phyloP scores from a whole-genome alignment of 1,140 invertebrate species.

The Lethrus apterus region DNA sequence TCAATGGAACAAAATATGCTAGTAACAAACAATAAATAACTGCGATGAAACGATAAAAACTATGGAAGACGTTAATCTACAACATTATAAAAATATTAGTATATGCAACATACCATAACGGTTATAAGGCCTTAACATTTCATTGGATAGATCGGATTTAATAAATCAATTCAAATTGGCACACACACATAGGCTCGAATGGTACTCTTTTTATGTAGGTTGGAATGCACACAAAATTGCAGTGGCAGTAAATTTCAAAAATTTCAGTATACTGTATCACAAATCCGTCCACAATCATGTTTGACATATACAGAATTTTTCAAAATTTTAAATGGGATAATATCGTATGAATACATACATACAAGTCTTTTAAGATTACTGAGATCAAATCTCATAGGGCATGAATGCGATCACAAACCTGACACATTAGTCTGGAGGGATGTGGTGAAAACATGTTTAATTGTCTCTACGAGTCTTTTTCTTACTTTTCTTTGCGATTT shows the following conservation, averaged over 20 bases:
- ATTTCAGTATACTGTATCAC: not conserved
- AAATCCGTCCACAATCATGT: too few species aligned
- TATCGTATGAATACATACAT: too few species aligned
- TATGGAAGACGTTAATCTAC: slow-evolving; percentile 28
- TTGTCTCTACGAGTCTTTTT: slow-evolving; percentile 38
- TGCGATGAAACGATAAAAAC: slow-evolving; percentile 15
- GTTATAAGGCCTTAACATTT: slow-evolving; percentile 26
- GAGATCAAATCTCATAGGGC: slow-evolving; percentile 23
- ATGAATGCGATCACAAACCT: slow-evolving; percentile 25
- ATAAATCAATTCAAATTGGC: slow-evolving; percentile 20
- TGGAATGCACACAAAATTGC: slow-evolving; percentile 20
- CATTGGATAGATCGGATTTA: slow-evolving; percentile 24
- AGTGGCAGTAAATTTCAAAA: slow-evolving; percentile 6
- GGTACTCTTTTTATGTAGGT: slow-evolving; percentile 1
- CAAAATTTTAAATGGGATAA: too few species aligned
- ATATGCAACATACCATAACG: slow-evolving; percentile 21
- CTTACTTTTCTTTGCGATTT: slow-evolving; percentile 37
- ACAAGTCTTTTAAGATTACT: slow-evolving; percentile 17
- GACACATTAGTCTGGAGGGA: slow-evolving; percentile 23
- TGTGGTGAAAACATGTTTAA: slow-evolving; percentile 20
- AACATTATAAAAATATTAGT: slow-evolving; percentile 24
- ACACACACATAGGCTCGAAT: slow-evolving; percentile 17
- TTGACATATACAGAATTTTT: too few species aligned
- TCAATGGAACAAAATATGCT: slow-evolving; percentile 3
- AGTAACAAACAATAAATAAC: slow-evolving; percentile 8